A percentile compares a stretch with the other conserved stretches of the same genome.
Evolutionary conservation across 1,140 invertebrate genomes (phyloP).

Genomic region (Fopius arisanus): DNA sequence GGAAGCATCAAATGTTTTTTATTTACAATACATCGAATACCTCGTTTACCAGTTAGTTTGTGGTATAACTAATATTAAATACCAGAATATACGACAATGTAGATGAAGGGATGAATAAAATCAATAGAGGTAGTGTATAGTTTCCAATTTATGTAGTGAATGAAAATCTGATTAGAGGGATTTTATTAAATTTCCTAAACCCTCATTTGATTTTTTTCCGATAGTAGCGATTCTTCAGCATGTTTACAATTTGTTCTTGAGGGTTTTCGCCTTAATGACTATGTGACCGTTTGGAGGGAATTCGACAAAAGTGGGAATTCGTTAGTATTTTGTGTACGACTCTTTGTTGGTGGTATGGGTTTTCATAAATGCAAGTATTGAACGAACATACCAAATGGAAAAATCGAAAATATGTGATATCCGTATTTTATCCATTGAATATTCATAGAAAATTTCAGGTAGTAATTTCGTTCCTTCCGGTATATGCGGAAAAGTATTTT

Average conservation of each 20-base stretch:
- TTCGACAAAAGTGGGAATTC: not conserved
- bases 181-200: not conserved
- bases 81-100: not conserved
- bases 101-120: not conserved
- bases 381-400: not conserved
- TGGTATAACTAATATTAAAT: not conserved
- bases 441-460: too few relatives aligned
- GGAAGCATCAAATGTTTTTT: conserved; percentile 5
- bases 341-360: not conserved
- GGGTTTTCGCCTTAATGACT: not conserved
- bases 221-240: too few relatives aligned
- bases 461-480: too few relatives aligned
- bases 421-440: not conserved
- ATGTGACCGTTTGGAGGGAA: not conserved
- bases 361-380: not conserved
- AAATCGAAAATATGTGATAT: not conserved
- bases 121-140: not conserved
- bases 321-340: too few relatives aligned
- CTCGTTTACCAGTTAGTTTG: not conserved
- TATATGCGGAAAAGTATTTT: too few relatives aligned
- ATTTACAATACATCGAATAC: not conserved
- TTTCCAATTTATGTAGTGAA: not conserved
- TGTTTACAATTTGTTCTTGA: too few relatives aligned
- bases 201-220: not conserved
- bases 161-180: not conserved